These are phyloP conservation scores for Goniozus legneri DNA, from an alignment of 1,140 invertebrate species.

Conservation along the genomic window DNA sequence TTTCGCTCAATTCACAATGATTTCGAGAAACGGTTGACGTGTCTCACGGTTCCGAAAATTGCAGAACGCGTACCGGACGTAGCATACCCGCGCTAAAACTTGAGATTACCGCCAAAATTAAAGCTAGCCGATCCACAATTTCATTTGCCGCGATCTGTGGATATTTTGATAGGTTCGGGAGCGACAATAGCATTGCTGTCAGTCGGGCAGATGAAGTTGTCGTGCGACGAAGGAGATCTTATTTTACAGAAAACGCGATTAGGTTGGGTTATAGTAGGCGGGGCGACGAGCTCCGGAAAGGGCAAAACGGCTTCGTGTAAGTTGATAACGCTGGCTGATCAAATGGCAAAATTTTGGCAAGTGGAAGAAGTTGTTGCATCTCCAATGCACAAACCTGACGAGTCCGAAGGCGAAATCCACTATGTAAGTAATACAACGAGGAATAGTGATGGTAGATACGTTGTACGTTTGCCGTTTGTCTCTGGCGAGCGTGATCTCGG, in stretches of 20 bases:
- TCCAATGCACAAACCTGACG: not conserved
- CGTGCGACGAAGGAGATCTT: not conserved
- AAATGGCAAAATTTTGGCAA: not conserved
- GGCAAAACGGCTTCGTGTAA: not conserved
- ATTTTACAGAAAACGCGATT: slow-evolving; percentile 4
- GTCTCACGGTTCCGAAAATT: not conserved
- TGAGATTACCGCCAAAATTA: slow-evolving; percentile 2
- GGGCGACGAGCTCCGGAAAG: not conserved
- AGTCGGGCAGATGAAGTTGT: slow-evolving; percentile 8
- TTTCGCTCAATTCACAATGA: not conserved
- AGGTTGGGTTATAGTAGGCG: slow-evolving; percentile 7
- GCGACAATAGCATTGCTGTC: not conserved
- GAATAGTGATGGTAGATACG: not conserved
- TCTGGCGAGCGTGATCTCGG: not conserved
- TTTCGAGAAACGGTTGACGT: not conserved
- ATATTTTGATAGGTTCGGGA: slow-evolving; percentile 8
- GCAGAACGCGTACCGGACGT: not conserved
- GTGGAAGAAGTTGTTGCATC: not conserved
- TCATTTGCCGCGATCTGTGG: not conserved
- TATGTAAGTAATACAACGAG: not conserved
- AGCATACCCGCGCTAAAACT: not conserved
- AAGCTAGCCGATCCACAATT: slow-evolving; percentile 10
- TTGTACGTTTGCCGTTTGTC: not conserved
- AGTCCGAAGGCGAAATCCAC: not conserved
- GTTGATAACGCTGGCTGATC: not conserved